Evolutionary conservation across 2,797 vertebrate species (phyloP), one percentile per base, ranked within the genome.

Genomic region (Melanotaenia trifasciata): DNA sequence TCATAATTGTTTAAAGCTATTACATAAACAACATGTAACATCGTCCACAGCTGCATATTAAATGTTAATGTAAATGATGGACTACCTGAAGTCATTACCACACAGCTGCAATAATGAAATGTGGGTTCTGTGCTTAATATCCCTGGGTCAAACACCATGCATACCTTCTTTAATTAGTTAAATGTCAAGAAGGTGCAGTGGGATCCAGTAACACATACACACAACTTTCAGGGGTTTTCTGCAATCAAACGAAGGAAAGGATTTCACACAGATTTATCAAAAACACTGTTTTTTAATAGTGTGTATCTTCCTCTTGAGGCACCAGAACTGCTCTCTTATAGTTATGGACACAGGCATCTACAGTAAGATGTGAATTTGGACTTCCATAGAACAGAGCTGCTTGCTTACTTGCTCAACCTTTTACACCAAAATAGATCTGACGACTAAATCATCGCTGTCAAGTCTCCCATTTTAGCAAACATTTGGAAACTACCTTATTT

Each of bases 131-230:
- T 54, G 58, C 61, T 75, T 85, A 76, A 85, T 79, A 88, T 66
- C 63, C 74, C 64, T 53, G 58, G 69, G 83, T 90, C 81, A 87
- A 76, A 87, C 76, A 80, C 45, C 28, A 38, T 51, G 62, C 61
- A 68, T 66, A 73, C 47, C 57, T 75, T 74, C 5, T 40, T 80
- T 86, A 80, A 87, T 86, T 88, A 72, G 74, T 60, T 79, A 67
- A 76, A 72, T 83, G 60, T 64, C 61, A 22, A 0, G 1, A 70
- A 1, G 11, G 64, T 81, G 69, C 67, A 62, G 62, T 3, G 22
- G 40, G 26, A 70, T 78, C 61, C 58, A 64, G 47, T 28, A 78
- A 78, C 51, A 47, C 59, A 47, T 28, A 24, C 51, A 54, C 16
- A 43, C 58, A 67, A n/a, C 22, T 28, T 58, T 64, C 38, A 51